phyloP scores from a whole-genome alignment of 1,140 invertebrate species.

The Trichonephila clavipes region DNA sequence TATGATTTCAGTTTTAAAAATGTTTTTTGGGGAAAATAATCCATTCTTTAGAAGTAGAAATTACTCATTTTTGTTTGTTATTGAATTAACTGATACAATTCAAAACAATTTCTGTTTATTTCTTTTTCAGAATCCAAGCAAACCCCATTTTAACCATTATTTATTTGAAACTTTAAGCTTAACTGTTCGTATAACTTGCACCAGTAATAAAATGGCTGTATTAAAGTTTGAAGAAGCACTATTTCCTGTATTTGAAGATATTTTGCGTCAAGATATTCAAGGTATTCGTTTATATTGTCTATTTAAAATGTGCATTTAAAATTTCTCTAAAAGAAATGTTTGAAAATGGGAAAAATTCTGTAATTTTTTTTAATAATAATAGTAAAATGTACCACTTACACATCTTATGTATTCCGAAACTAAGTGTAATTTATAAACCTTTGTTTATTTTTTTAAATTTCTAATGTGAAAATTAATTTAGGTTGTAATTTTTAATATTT shows the following conservation, averaged over 20 bases:
- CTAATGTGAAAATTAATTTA: no score
- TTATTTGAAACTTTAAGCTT: slow-evolving; percentile 96
- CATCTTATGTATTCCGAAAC: no score
- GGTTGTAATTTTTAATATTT: no score
- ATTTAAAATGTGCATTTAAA: neutral
- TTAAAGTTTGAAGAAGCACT: slow-evolving; percentile 93
- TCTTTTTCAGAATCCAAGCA: slow-evolving; percentile 90
- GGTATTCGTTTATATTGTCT: slow-evolving; percentile 82
- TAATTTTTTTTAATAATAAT: no score
- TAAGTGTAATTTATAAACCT: no score
- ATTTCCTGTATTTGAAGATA: slow-evolving; percentile 95
- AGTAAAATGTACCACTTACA: no score
- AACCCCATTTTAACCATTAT: slow-evolving; percentile 98
- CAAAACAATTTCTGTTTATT: neutral
- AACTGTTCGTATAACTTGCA: slow-evolving; percentile 92
- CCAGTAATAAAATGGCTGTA: slow-evolving; percentile 88
- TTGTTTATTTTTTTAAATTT: no score
- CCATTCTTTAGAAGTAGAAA: no score
- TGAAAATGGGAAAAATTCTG: no score
- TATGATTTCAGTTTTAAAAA: no score
- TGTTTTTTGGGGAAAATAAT: no score
- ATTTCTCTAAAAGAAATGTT: neutral
- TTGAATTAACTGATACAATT: neutral
- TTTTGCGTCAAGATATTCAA: slow-evolving; percentile 95
- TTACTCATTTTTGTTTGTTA: no score